Conservation (phyloP, 2,113 vertebrate species). For the Cynocephalus volans region DNA sequence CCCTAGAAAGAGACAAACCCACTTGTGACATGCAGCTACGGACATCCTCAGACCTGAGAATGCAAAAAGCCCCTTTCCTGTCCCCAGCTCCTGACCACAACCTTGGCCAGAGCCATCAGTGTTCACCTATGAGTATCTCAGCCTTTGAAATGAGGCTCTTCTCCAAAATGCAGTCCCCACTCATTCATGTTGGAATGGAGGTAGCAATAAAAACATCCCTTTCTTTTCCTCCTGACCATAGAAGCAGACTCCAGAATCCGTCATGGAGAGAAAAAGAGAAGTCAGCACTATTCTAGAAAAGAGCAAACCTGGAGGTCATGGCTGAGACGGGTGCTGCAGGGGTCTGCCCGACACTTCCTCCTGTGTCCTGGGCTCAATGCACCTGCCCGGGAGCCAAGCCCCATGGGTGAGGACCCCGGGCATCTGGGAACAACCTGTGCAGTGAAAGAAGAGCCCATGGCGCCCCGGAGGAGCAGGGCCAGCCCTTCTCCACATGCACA, state of each 20-base stretch:
- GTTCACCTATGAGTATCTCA: background rate
- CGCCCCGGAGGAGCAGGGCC: background rate
- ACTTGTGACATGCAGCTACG: background rate
- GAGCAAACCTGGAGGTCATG: background rate
- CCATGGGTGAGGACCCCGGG: background rate
- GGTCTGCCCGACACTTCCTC: fast-evolving
- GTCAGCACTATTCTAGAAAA: background rate
- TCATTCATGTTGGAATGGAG: background rate
- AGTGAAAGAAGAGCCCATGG: background rate
- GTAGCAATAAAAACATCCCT: background rate
- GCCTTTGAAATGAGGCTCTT: background rate
- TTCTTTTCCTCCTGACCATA: background rate
- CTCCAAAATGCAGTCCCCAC: background rate
- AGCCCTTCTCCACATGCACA: background rate
- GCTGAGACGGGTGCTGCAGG: fast-evolving
- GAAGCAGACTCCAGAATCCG: background rate
- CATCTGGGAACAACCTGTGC: background rate
- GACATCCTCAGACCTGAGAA: background rate
- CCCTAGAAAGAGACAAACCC: background rate
- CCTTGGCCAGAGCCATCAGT: background rate
- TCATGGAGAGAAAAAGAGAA: background rate
- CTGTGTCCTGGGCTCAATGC: background rate
- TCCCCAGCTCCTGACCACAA: background rate
- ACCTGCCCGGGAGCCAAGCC: background rate
- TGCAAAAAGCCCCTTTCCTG: background rate